Base-by-base conservation (phyloP, 1,140 invertebrate genomes). In the Lepidurus apus region DNA sequence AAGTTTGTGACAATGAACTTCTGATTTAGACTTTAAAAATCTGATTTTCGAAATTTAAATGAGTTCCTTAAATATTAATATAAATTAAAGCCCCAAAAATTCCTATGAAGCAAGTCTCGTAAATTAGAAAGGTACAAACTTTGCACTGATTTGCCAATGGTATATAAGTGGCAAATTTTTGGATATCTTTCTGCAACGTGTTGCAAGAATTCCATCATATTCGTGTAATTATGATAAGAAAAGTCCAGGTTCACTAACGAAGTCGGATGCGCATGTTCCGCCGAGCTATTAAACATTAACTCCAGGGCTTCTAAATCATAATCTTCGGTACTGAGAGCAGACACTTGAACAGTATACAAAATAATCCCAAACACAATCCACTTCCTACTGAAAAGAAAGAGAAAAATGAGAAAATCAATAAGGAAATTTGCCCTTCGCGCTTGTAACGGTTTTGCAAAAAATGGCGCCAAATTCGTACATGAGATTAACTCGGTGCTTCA, bases 121-220 rank as follows among this genome's bases (percentile, higher is more conserved):
- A 7, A 77, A 17, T 7, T 17, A 34, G n/a, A 34, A 8, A 34
- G 65, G 43, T 0, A 21, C 43, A 43, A 44, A 85, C 86, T 85
- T 82, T 87, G 84, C 1, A 86, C 85, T 73, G 86, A 86, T 82
- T 86, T 86, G 7, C 88, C 88, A 76, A 87, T 85, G 9, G 85
- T 84, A 80, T 87, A 87, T 3, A 87, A 81, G 4, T 82, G 85
- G 75, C 82, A 84, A 73, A 86, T 83, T 82, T 86, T 79, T 9
- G 87, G 86, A 83, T 85, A 88, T 11, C 82, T 82, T 24, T 83
- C 79, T 43, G 81, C 81, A n/a, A 86, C 82, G 17, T 83, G 80
- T 1, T 83, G 81, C 47, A 90, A 77, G 74, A 87, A 84, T 1
- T 80, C 77, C 1, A 86, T 86, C 84, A 90, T 84, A 2, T 83